These are phyloP conservation scores for Lucilia sericata DNA, from an alignment of 1,140 invertebrate genomes.

Conservation along the genomic window DNA sequence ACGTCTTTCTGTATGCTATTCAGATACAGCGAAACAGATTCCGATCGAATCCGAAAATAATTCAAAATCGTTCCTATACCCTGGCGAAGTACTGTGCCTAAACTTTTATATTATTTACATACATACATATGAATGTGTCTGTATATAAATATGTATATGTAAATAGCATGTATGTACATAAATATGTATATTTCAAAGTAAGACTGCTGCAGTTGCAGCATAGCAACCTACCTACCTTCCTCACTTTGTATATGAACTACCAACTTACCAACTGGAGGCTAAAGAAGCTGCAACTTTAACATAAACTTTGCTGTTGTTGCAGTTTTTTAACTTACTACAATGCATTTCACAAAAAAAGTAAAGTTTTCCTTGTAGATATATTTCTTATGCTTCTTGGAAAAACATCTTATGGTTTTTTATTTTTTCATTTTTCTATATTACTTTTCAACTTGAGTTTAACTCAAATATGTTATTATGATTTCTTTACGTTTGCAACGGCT, in stretches of 20 bases:
- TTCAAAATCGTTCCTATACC: too few relatives aligned
- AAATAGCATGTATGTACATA: constrained; percentile 1
- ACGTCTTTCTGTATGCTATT: too few relatives aligned
- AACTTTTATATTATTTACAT: constrained; percentile 5
- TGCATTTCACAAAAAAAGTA: background rate
- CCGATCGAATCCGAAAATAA: too few relatives aligned
- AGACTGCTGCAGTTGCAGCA: background rate
- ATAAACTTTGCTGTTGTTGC: constrained; percentile 26
- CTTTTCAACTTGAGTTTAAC: constrained; percentile 3
- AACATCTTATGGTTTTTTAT: constrained; percentile 10
- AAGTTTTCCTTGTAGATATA: constrained; percentile 1
- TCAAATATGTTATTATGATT: constrained; percentile 37
- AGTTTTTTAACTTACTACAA: background rate
- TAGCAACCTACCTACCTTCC: constrained; percentile 10
- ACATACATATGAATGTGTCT: background rate
- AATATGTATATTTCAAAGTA: background rate
- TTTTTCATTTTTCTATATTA: constrained; percentile 9
- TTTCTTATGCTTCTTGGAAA: constrained; percentile 15
- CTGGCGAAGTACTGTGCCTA: background rate
- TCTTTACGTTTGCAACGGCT: background rate
- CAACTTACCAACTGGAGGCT: constrained; percentile 19
- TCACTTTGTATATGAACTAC: constrained; percentile 21
- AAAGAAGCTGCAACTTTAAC: constrained; percentile 26
- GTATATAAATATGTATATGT: background rate
- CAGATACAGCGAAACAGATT: too few relatives aligned